A percentile compares a stretch with the other conserved stretches of the same genome.
phyloP scores from a whole-genome alignment of 2,888 invertebrate species.

The Drosophila parthenogenetica region DNA sequence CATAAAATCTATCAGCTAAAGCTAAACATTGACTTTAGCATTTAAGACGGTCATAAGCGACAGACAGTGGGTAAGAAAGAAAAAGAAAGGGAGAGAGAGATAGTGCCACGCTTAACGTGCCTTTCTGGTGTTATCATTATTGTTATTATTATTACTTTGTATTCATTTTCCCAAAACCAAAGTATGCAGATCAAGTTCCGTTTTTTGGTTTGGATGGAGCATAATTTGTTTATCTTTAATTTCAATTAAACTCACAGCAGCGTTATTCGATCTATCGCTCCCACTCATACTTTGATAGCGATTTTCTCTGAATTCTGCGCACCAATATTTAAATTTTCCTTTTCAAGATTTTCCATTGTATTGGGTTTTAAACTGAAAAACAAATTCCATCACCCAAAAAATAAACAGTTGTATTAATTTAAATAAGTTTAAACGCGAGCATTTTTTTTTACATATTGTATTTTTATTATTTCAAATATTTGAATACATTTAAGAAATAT shows the following conservation, averaged over 20 bases:
- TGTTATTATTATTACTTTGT: conserved; percentile 48
- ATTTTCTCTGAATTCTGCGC: no score
- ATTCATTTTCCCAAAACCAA: conserved; percentile 40
- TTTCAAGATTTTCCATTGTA: no score
- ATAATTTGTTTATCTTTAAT: conserved; percentile 77
- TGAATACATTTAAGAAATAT: conserved; percentile 28
- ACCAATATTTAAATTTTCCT: neutral
- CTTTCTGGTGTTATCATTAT: conserved; percentile 41
- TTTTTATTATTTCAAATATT: conserved; percentile 22
- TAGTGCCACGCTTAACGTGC: no score
- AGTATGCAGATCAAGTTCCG: conserved; percentile 70
- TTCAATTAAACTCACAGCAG: conserved; percentile 60
- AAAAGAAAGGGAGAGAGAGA: neutral
- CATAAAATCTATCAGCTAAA: conserved; percentile 67
- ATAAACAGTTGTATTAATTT: neutral
- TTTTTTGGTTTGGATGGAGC: conserved; percentile 54
- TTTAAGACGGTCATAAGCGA: conserved; percentile 55
- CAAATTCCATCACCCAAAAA: neutral
- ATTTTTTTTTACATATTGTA: neutral
- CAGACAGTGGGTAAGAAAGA: neutral
- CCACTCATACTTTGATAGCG: no score
- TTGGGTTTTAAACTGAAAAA: no score
- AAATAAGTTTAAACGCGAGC: neutral
- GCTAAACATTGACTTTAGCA: conserved; percentile 59
- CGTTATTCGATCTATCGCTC: conserved; percentile 7